These are phyloP conservation scores for Drosophila miranda DNA, from an alignment of 1,140 invertebrate species.

Conservation along the genomic window DNA sequence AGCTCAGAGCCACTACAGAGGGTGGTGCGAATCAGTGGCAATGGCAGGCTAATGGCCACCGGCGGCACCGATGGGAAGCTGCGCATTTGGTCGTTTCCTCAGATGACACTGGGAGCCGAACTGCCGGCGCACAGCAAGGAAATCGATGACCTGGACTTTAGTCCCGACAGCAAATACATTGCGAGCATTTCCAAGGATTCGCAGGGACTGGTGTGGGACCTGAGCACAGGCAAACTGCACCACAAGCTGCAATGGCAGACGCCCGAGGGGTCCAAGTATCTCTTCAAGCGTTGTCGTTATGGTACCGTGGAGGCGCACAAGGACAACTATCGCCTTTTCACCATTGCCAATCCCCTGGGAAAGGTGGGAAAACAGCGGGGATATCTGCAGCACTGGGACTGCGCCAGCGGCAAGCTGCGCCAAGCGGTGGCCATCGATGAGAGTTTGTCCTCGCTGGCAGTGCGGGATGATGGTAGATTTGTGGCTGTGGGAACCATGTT, in stretches of 20 bases:
- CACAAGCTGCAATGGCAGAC: slow-evolving; percentile 88
- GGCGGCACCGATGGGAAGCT: slow-evolving; percentile 95
- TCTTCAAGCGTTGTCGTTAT: slow-evolving; percentile 92
- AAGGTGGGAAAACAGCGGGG: slow-evolving; percentile 87
- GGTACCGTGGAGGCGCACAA: slow-evolving; percentile 87
- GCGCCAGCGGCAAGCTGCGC: slow-evolving; percentile 84
- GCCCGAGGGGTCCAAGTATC: slow-evolving; percentile 89
- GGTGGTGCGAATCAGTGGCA: slow-evolving; percentile 91
- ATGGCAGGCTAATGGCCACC: slow-evolving; percentile 91
- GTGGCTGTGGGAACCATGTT: slow-evolving; percentile 96
- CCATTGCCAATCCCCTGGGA: slow-evolving; percentile 90
- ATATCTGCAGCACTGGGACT: slow-evolving; percentile 89
- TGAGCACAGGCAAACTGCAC: slow-evolving; percentile 82
- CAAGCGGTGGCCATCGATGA: slow-evolving; percentile 86
- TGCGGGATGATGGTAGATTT: slow-evolving; percentile 95
- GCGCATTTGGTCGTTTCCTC: slow-evolving; percentile 94
- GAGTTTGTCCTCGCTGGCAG: slow-evolving; percentile 92
- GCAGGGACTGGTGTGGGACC: slow-evolving; percentile 90
- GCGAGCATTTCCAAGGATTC: slow-evolving; percentile 95
- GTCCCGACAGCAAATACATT: slow-evolving; percentile 88
- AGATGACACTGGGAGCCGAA: slow-evolving; percentile 87
- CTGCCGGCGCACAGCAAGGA: slow-evolving; percentile 90
- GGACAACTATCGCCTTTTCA: slow-evolving; percentile 88
- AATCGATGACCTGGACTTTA: slow-evolving; percentile 96
- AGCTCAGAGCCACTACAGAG: slow-evolving; percentile 91